Base-by-base conservation (phyloP, 2,888 invertebrate genomes). In the Synanthedon tipuliformis region DNA sequence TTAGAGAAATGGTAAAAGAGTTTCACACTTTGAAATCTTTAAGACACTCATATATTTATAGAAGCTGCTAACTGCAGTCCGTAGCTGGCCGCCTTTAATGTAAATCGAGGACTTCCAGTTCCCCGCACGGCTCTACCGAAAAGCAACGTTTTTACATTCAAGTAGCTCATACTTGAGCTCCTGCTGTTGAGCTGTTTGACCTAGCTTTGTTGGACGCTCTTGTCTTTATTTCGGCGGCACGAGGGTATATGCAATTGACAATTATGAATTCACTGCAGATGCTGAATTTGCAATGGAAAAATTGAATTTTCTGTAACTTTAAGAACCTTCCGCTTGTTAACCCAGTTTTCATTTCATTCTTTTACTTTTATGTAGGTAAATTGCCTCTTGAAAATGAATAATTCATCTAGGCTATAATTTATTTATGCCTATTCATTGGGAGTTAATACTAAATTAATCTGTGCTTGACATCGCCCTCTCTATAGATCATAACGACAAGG, bases 121-220 rank as follows among this genome's bases (percentile, higher is more conserved):
- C 57, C 69, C 69, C 57, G 69, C 67, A 68, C 64, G 61, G 65
- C 62, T 66, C 69, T 61, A 66, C 72, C 74, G 77, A 74, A 73
- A 73, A 73, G 75, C 73, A 69, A 70, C 73, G 78, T 83, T 81
- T 83, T 83, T 80, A 76, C 75, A 81, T 80, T 81, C 78, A 81
- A 82, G 81, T 78, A 78, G 76, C 74, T 73, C 72, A 74, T 78
- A 75, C 81, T 82, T 75, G 71, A 76, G 73, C 75, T 75, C 34
- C 34, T 13, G 45, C 15, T 7, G 45, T 45, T 13, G 15, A 45
- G 45, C 45, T 49, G 23, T 49, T 45, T 45, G 45, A 45, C 45
- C 45, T 13, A n/a, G 45, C 45, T 45, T 45, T 45, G 45, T 45
- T 45, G 69, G 69, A 73, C 74, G 71, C 73, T 71, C 74, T 79